Evolutionary conservation across 2,113 vertebrate genomes (phyloP).

Genomic region (Toxotes chatareus): DNA sequence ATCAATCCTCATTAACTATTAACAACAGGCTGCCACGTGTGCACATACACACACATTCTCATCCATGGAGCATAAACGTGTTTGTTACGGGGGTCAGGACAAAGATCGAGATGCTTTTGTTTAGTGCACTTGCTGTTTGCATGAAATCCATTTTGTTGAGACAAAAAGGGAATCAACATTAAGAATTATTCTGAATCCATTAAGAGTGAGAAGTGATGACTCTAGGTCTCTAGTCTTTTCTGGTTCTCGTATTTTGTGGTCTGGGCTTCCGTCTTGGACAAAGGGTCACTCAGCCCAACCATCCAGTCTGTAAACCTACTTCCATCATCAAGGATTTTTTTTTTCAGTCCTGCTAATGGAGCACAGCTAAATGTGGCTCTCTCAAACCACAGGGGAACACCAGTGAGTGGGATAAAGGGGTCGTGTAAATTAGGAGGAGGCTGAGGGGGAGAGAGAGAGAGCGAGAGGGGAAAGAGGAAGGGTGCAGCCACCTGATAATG

Average conservation of each 20-base stretch:
- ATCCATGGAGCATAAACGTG: conserved; percentile 34
- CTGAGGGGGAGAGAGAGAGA: background rate
- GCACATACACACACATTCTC: conserved; percentile 32
- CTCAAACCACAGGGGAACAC: conserved; percentile 61
- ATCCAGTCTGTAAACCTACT: conserved; percentile 50
- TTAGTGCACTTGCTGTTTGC: conserved; percentile 24
- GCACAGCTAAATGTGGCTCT: conserved; percentile 70
- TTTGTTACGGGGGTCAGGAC: conserved; percentile 31
- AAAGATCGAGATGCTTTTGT: conserved; percentile 50
- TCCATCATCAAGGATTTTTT: conserved; percentile 56
- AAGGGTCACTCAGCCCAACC: conserved; percentile 30
- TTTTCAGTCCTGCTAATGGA: conserved; percentile 68
- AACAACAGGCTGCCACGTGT: conserved; percentile 71
- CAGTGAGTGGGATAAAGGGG: conserved; percentile 61
- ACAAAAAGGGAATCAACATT: conserved; percentile 8
- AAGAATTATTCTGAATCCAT: background rate
- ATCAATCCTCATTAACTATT: conserved; percentile 87
- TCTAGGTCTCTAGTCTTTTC: conserved; percentile 12
- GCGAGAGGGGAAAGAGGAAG: conserved; percentile 64
- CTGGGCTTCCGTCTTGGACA: conserved; percentile 25
- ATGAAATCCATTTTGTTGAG: background rate
- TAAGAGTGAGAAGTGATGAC: background rate
- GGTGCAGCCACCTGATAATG: conserved; percentile 62
- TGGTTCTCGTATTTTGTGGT: conserved; percentile 11
- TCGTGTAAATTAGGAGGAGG: conserved; percentile 68